Evolutionary conservation across 2,888 invertebrate genomes (phyloP).

Genomic region (Lithosia quadra): DNA sequence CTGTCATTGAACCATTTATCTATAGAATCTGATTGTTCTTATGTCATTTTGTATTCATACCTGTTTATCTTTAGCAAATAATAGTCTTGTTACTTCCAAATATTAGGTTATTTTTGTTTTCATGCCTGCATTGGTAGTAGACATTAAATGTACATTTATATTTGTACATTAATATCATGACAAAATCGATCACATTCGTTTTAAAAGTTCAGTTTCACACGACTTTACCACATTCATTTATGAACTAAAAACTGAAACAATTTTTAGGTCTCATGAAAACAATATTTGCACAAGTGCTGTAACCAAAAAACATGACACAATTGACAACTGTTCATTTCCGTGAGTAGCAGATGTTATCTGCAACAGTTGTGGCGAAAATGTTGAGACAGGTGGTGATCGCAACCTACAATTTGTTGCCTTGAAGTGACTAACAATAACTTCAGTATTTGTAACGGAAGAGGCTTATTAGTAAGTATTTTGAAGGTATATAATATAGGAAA

Average conservation of each 20-base stretch:
- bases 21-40: too few species aligned
- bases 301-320: conserved; percentile 35
- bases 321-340: conserved; percentile 49
- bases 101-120: too few species aligned
- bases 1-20: not conserved
- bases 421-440: conserved; percentile 41
- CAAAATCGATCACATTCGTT: not conserved
- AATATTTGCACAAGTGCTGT: conserved; percentile 47
- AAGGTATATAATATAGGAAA: not conserved
- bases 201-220: not conserved
- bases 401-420: conserved; percentile 48
- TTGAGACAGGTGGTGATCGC: conserved; percentile 51
- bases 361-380: conserved; percentile 47
- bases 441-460: conserved; percentile 25
- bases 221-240: not conserved
- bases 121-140: too few species aligned
- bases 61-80: too few species aligned
- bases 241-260: conserved; percentile 20
- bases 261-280: conserved; percentile 28
- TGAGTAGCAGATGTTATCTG: conserved; percentile 51
- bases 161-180: too few species aligned
- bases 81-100: too few species aligned
- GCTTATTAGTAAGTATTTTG: conserved; percentile 3
- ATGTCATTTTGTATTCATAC: too few species aligned
- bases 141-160: too few species aligned